Evolutionary conservation across 2,797 vertebrate genomes (phyloP), one percentile per base, ranked within the genome.

Genomic region (Argentina silus): DNA sequence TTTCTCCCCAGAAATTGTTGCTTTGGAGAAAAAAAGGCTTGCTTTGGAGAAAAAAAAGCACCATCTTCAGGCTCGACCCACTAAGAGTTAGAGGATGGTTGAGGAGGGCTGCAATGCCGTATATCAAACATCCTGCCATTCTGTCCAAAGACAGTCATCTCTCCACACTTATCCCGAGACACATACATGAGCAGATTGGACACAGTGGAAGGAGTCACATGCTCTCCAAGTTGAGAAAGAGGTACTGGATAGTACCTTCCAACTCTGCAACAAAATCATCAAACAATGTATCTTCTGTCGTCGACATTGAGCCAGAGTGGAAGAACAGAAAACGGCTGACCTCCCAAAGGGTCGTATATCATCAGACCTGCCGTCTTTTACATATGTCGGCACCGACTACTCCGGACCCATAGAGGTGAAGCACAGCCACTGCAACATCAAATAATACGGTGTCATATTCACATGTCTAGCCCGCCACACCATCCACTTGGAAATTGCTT

Each of bases 371-470:
- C n/a, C 53, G 12, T 17, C 53, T 7, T 8, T 55, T 17, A 55
- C 53, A n/a, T 53, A 55, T 55, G 53, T 55, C 2, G n/a, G 53
- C 7, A 55, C 53, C 8, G 53, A 55, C 53, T 55, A 19, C 53
- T 55, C 19, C 19, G n/a, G 5, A 55, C 53, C 53, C 3, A 55
- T 55, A 17, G 53, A 55, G 53, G 53, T 55, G 23, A 50, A 47
- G 36, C 7, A 9, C n/a, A 44, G 64, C 44, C 7, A n/a, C 15
- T 36, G 43, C 27, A 45, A 36, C 10, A 21, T 50, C 45, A 66
- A 66, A 48, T 47, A 8, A 11, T 66, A 66, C 14, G n/a, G 63
- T 21, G 44, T 66, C 14, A 17, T 47, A 9, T 66, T 66, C 63
- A 47, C 43, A 15, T 27, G 63, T 48, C 17, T 50, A 12, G 14